Base-by-base conservation (phyloP, 2,888 invertebrate genomes). In the Serrognathus titanus region DNA sequence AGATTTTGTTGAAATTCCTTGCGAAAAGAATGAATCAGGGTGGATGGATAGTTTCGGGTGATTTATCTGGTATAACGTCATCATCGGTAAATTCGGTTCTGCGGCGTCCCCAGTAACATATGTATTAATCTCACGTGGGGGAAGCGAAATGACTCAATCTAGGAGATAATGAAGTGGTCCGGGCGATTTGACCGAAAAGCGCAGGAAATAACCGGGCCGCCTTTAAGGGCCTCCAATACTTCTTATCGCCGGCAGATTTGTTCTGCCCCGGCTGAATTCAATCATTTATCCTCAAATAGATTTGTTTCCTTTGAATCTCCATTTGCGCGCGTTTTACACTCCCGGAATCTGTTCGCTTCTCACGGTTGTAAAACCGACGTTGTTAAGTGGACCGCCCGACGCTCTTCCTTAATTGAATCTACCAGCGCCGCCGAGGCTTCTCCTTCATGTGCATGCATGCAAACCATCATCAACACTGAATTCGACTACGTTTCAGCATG, bases 71-170 rank as follows among this genome's bases (percentile, higher is more conserved):
- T 13, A 20, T 16, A 16, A 16, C 43, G 43, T 43, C 16, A 43
- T 43, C 43, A 16, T 16, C 13, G 43, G 13, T 41, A 41, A 41
- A 41, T 41, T 41, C n/a, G 13, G 20, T 13, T 13, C 10, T 20
- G 16, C 43, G 16, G 43, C 16, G 10, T 16, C 43, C 16, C 10
- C 51, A 56, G 49, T 51, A 71, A 71, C 74, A 74, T 71, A 72
- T 74, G 75, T 73, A 75, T 75, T 75, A 75, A 75, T 76, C 75
- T 74, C 75, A 67, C 62, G 61, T 57, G 65, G 69, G 66, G 67
- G 66, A 68, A 67, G 70, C 68, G 69, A 74, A 75, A 75, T 75
- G 75, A 75, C 75, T 76, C 75, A 75, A 76, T 76, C 75, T 71
- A 63, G 69, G 69, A 70, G 67, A 74, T 75, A 75, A 76, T 76